These are phyloP conservation scores for Apodemus sylvaticus DNA, from an alignment of 2,113 vertebrate genomes.

Conservation along the genomic window DNA sequence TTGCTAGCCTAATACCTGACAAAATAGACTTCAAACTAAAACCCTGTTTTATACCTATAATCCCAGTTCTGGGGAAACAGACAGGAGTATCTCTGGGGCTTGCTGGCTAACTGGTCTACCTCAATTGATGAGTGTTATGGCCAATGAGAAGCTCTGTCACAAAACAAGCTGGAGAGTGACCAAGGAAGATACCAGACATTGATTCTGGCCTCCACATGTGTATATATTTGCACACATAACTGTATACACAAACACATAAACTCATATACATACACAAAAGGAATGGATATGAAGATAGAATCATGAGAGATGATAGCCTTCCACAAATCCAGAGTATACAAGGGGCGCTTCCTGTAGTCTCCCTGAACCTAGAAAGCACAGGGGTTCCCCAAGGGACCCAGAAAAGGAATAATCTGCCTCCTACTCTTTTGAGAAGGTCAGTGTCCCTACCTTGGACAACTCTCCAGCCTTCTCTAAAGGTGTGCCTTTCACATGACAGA, in stretches of 20 bases:
- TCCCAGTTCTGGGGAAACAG: no score
- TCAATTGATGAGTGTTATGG: neutral
- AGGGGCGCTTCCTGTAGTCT: neutral
- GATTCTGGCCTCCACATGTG: neutral
- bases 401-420: neutral
- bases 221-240: neutral
- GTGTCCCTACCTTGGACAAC: neutral
- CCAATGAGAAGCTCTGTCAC: neutral
- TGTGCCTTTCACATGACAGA: no score
- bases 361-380: neutral
- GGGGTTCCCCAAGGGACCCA: neutral
- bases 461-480: neutral
- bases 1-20: neutral
- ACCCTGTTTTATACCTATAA: neutral
- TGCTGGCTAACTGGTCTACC: neutral
- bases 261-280: neutral
- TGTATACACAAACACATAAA: neutral
- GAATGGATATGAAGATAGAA: neutral
- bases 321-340: neutral
- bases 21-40: neutral
- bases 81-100: neutral
- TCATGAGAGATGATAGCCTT: neutral
- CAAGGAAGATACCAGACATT: neutral
- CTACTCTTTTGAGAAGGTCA: neutral
- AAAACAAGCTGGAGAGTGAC: neutral